Base-by-base conservation (phyloP, 2,888 invertebrate genomes). In the Lasioglossum zephyrum region DNA sequence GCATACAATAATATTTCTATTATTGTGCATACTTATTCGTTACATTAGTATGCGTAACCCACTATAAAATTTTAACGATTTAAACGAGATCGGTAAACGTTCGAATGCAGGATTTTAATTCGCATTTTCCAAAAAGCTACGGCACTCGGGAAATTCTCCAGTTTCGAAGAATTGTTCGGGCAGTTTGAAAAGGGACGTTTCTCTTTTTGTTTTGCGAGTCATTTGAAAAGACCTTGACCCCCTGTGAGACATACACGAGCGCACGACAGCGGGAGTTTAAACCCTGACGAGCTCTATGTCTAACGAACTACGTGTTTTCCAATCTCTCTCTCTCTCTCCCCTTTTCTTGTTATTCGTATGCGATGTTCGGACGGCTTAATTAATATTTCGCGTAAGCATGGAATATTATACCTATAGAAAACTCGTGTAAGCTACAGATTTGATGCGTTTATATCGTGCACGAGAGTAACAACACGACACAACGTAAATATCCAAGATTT, bases 291-390 rank as follows among this genome's bases (percentile, higher is more conserved):
- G 36, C 66, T 63, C 36, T 66, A 31, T 31, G 4, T 31, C 36
- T 36, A 66, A 66, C 36, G 22, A 66, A 66, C 66, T 66, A 18
- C 66, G 36, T 66, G 66, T 66, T 36, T 36, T 66, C 66, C 66
- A 36, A 36, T 66, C 18, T 66, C 66, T 8, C 66, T 66, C 18
- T 26, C 5, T n/a, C n/a, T 26, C 60, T 26, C 60, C 2, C 57
- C 31, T 31, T 31, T 31, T 26, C 13, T 60, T 5, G 26, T 31
- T 63, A 36, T 66, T 36, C 16, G 36, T 18, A 36, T 18, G 6
- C 8, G 36, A 66, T 18, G 66, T 66, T 66, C 36, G 16, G 36
- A 66, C 66, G 66, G 66, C 22, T 31, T 66, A 66, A 36, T 66
- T 66, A 66, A 66, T 36, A 66, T 36, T 66, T 36, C 36, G 36